Evolutionary conservation across 2,888 invertebrate genomes (phyloP).

Genomic region (Operophtera brumata): DNA sequence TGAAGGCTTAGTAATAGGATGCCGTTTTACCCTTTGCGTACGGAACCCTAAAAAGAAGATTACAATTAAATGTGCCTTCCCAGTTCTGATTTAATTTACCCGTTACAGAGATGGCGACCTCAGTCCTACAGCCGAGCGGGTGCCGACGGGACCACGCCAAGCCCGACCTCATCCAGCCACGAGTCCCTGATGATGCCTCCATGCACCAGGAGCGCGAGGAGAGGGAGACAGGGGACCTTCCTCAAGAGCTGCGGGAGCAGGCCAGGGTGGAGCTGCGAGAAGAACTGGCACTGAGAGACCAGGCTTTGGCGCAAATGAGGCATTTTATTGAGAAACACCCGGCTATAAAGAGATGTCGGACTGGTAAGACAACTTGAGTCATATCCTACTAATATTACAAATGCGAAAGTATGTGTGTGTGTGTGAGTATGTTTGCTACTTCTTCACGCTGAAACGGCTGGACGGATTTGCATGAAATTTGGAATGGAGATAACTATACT

Average conservation of each 20-base stretch:
- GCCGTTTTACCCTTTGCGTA: no score
- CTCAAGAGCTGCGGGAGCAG: constrained; percentile 80
- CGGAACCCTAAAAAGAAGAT: no score
- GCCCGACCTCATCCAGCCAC: constrained; percentile 52
- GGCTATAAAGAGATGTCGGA: constrained; percentile 89
- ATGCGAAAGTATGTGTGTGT: no score
- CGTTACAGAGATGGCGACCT: constrained; percentile 58
- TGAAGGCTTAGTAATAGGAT: no score
- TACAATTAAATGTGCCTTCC: not conserved
- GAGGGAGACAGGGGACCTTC: constrained; percentile 68
- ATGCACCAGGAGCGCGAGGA: constrained; percentile 61
- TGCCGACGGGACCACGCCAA: constrained; percentile 63
- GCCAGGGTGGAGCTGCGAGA: constrained; percentile 89
- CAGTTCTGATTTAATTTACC: not conserved
- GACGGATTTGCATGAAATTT: no score
- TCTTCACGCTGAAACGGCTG: no score
- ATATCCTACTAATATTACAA: no score
- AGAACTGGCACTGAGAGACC: constrained; percentile 86
- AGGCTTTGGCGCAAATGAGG: constrained; percentile 88
- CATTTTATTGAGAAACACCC: constrained; percentile 93
- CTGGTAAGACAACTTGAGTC: constrained; percentile 73
- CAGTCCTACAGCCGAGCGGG: constrained; percentile 70
- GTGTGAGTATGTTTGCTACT: no score
- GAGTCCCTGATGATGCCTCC: constrained; percentile 67
- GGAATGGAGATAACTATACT: no score